A percentile compares a stretch with the other conserved stretches of the same genome.
phyloP scores from a whole-genome alignment of 2,888 invertebrate species.

The Orchestes rusci region DNA sequence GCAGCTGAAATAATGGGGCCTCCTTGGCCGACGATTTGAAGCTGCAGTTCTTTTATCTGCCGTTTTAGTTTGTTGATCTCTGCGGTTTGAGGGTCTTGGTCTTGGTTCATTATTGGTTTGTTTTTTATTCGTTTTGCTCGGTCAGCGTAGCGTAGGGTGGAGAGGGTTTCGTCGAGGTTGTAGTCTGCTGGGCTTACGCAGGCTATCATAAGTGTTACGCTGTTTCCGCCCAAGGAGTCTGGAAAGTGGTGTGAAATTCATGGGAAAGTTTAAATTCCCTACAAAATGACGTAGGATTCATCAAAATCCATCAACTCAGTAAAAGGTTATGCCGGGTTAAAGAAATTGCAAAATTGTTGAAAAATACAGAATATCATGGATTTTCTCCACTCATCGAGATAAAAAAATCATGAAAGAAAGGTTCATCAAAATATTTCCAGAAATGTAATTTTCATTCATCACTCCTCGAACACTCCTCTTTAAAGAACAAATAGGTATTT shows the following conservation, averaged over 20 bases:
- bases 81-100: constrained; percentile 64
- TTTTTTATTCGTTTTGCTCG: constrained; percentile 81
- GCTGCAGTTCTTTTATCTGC: constrained; percentile 61
- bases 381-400: too few relatives aligned
- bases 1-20: constrained; percentile 34
- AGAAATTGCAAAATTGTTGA: too few relatives aligned
- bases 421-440: too few relatives aligned
- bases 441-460: too few relatives aligned
- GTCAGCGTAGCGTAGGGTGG: constrained; percentile 84
- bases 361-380: too few relatives aligned
- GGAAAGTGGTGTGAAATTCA: too few relatives aligned
- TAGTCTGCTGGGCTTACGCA: constrained; percentile 91
- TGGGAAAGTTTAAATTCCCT: too few relatives aligned
- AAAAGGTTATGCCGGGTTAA: too few relatives aligned
- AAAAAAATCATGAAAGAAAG: too few relatives aligned
- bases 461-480: too few relatives aligned
- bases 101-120: constrained; percentile 79
- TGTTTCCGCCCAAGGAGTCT: constrained; percentile 93
- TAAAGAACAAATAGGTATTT: too few relatives aligned
- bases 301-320: too few relatives aligned
- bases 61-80: constrained; percentile 71
- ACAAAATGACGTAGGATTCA: neutral
- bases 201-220: constrained; percentile 90
- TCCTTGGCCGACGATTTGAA: constrained; percentile 51
- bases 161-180: constrained; percentile 80